Evolutionary conservation across 2,113 vertebrate genomes (phyloP).

Genomic region (Lepidiolamprologus cunningtoni): DNA sequence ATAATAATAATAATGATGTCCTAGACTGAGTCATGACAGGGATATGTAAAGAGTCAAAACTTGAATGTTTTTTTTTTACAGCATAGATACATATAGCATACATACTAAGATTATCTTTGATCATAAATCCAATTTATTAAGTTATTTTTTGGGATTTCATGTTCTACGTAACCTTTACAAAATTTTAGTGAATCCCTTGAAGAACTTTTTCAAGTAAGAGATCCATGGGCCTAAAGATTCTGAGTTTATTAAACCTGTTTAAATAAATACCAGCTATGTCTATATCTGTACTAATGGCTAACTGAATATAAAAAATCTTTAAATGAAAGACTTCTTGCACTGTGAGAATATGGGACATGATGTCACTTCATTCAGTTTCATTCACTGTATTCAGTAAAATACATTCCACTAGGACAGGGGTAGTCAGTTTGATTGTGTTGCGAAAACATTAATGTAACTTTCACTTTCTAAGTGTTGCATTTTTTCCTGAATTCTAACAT

Average conservation of each 20-base stretch:
- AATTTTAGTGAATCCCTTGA: not conserved
- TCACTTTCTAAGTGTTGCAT: not conserved
- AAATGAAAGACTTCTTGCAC: not conserved
- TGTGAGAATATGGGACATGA: not conserved
- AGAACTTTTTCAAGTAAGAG: not conserved
- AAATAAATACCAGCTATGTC: not conserved
- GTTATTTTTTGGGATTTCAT: not conserved
- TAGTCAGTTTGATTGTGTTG: not conserved
- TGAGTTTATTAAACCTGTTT: not conserved
- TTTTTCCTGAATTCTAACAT: not conserved
- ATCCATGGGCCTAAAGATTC: not conserved
- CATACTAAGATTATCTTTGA: not conserved
- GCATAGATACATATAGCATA: not conserved
- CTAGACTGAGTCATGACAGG: not conserved
- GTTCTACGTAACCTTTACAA: not conserved
- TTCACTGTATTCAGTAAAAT: not conserved
- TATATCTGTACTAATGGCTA: not conserved
- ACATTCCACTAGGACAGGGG: not conserved
- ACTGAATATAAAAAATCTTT: not conserved
- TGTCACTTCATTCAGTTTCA: not conserved
- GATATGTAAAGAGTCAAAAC: not conserved
- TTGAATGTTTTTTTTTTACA: not conserved
- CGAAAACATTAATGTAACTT: not conserved
- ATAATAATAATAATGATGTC: not conserved
- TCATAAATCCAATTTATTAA: not conserved